Base-by-base conservation (phyloP, 2,797 vertebrate species). In the Bovichtus variegatus region DNA sequence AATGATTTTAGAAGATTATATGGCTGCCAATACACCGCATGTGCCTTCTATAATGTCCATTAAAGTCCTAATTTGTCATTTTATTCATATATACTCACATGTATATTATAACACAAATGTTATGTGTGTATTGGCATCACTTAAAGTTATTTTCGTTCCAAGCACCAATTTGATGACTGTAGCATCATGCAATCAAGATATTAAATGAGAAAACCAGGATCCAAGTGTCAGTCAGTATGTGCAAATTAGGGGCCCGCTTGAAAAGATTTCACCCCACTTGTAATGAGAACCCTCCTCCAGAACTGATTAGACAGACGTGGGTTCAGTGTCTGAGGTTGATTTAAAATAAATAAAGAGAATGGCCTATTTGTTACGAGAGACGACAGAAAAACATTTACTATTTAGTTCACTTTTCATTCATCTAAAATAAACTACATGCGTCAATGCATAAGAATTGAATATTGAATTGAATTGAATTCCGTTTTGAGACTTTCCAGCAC, bases 191-290 rank as follows among this genome's bases (percentile, higher is more conserved):
- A 73, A 66, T 73, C 43, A 66, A 71, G 41, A 71, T 71, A 59
- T 76, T 50, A 58, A 61, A 80, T 74, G 54, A 79, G 60, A 62
- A 78, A 74, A 58, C 23, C 34, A 59, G 67, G 74, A 73, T 80
- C 36, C 75, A 73, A 76, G 60, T 54, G 53, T 69, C 61, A 60
- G 64, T 65, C 51, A 51, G 36, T 18, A 29, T 43, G 38, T 51
- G 50, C 44, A 55, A 71, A 87, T 81, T 61, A 71, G 40, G n/a
- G 43, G 23, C 46, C 59, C 55, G 44, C 57, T 70, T 57, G 41
- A 72, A 55, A n/a, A 68, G 36, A 67, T 53, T 44, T 10, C 40
- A 47, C 19, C 50, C 55, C 55, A 55, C 46, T 74, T 34, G 3
- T 34, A 59, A 76, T 44, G 31, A 60, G 73, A 68, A 51, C 16